Conservation (phyloP, 2,113 vertebrate genomes). For the Microcebus lehilahytsara region DNA sequence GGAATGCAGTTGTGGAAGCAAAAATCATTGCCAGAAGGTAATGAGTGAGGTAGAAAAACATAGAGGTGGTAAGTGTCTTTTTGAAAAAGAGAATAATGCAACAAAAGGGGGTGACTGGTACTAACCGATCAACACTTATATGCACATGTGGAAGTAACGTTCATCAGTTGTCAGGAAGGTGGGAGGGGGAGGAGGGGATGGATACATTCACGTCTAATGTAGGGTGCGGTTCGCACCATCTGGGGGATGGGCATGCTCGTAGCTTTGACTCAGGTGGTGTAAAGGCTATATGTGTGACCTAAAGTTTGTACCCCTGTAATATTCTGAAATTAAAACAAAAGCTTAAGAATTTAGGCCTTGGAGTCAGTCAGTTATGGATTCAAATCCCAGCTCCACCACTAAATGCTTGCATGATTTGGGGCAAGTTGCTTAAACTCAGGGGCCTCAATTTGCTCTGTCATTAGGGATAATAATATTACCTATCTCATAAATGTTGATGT, state of each 20-base stretch:
- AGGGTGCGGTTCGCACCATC: too few species aligned
- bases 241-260: too few species aligned
- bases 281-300: too few species aligned
- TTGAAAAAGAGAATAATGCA: conserved; percentile 18
- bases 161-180: too few species aligned
- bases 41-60: not conserved
- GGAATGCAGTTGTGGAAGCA: not conserved
- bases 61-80: not conserved
- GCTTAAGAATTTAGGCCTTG: not conserved
- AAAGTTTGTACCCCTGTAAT: too few species aligned
- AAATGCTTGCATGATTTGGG: not conserved
- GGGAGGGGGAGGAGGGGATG: too few species aligned
- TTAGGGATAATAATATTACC: not conserved
- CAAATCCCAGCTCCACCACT: not conserved
- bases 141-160: too few species aligned
- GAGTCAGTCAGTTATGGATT: not conserved
- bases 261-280: too few species aligned
- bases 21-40: conserved; percentile 42
- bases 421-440: conserved; percentile 7
- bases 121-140: too few species aligned
- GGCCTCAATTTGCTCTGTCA: not conserved
- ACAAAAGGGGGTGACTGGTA: not conserved
- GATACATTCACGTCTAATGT: too few species aligned
- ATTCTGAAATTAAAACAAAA: not conserved
- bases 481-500: not conserved